Conservation (phyloP, 1,140 invertebrate species). For the Macrobrachium nipponense region DNA sequence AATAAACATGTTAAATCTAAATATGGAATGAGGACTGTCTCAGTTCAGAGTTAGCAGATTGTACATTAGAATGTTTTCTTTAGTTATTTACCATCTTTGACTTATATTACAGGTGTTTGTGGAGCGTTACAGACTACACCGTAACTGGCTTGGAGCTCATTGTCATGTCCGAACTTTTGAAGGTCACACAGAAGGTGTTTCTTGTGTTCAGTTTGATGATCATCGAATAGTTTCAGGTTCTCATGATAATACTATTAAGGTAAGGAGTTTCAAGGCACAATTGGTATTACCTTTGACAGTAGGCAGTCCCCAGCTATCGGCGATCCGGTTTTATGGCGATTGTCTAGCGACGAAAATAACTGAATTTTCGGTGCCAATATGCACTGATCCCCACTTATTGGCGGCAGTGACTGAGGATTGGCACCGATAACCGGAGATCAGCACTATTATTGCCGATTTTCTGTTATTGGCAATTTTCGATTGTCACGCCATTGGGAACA, state of each 20-base stretch:
- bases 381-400: no score
- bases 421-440: no score
- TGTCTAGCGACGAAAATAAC: no score
- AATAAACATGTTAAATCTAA: no score
- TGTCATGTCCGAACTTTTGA: conserved; percentile 71
- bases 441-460: no score
- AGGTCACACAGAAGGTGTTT: conserved; percentile 72
- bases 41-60: background rate
- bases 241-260: conserved; percentile 73
- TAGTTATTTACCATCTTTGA: background rate
- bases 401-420: no score
- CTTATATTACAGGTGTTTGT: conserved; percentile 65
- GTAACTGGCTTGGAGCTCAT: conserved; percentile 67
- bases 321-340: no score
- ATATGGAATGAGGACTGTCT: no score
- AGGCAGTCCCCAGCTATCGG: no score
- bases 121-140: conserved; percentile 66
- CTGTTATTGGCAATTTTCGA: no score
- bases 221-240: conserved; percentile 73
- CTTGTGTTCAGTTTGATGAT: conserved; percentile 73
- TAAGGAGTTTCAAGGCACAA: conserved; percentile 56
- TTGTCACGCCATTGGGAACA: no score
- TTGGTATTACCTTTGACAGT: background rate
- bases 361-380: no score
- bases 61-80: background rate